Evolutionary conservation across 2,113 vertebrate genomes (phyloP), one percentile per base, ranked within the genome.

Genomic region (Gadus macrocephalus): DNA sequence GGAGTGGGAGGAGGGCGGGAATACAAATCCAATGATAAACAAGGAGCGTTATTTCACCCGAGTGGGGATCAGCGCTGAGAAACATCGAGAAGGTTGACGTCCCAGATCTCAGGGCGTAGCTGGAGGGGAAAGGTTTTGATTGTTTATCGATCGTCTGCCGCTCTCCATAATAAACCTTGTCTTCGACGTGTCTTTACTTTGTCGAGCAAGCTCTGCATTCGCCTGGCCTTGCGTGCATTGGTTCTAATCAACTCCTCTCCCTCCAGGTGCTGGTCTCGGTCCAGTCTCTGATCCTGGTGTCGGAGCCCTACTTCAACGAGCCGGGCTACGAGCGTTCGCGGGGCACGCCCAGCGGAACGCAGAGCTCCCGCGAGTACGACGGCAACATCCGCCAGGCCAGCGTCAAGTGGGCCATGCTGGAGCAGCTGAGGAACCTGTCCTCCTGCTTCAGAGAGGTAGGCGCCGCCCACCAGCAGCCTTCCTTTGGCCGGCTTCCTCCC

Each of bases 341-440:
- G 19, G 97, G 97, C 8, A 98, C 97, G 1, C 97, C 96, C 0
- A 97, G 97, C 0, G 97, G 96, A 59, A 97, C 97, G 7, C 97
- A 99, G 91, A 99, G 97, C 83, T 98, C 97, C 76, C 91, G 97
- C 27, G 97, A 99, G 69, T 99, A 99, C 0, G 97, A 99, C 20
- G 97, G 96, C 19, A 99, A 99, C 83, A 99, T 99, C 78, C 92
- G 97, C 8, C 97, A 99, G 88, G 97, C 97, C 71, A 94, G 94
- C 0, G 97, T 98, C 81, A 99, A 98, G 82, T 99, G 97, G 97
- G 97, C 97, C 76, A 99, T 99, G 97, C 91, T 98, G 69, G 97
- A 99, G 71, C 97, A 99, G 92, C 96, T 98, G 86, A 90, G 97
- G 83, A 99, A 96, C 75, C 94, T 97, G 19, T 97, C 97, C 0